Evolutionary conservation across 2,797 vertebrate genomes (phyloP).

Genomic region (Sebastes aleutianus): DNA sequence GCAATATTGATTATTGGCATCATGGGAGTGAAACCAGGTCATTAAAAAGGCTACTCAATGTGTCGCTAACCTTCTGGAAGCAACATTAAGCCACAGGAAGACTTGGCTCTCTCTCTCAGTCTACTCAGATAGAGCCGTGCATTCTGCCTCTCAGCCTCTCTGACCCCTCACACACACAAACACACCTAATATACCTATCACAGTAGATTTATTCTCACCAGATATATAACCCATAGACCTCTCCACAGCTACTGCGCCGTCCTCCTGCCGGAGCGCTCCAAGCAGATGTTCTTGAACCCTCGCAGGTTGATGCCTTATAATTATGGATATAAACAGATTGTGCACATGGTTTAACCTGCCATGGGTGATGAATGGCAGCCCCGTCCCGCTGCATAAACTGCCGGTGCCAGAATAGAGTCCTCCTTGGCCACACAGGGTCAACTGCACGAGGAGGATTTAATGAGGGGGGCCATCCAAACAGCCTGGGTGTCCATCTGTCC

Average conservation of each 20-base stretch:
- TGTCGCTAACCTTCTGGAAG: constrained; percentile 12
- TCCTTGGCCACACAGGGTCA: constrained; percentile 62
- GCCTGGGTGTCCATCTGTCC: constrained; percentile 70
- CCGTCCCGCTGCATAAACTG: constrained; percentile 54
- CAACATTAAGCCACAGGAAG: not conserved
- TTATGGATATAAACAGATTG: constrained; percentile 80
- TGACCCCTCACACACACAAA: constrained; percentile 27
- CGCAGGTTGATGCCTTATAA: constrained; percentile 68
- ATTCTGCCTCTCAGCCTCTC: not conserved
- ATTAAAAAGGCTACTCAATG: not conserved
- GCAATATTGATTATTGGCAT: constrained; percentile 1
- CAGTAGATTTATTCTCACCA: constrained; percentile 35
- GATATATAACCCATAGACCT: constrained; percentile 41
- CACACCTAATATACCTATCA: constrained; percentile 47
- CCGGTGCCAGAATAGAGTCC: constrained; percentile 55
- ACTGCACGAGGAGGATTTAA: constrained; percentile 64
- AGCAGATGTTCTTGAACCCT: constrained; percentile 74
- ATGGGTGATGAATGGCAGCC: constrained; percentile 73
- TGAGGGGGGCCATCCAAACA: constrained; percentile 55
- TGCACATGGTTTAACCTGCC: constrained; percentile 74
- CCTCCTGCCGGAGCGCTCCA: constrained; percentile 23
- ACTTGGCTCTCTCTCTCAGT: not conserved
- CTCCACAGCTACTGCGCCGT: constrained; percentile 8
- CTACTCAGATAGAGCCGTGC: not conserved
- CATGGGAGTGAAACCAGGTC: not conserved